Evolutionary conservation across 2,888 invertebrate genomes (phyloP).

Genomic region (Drosophila bunnanda): DNA sequence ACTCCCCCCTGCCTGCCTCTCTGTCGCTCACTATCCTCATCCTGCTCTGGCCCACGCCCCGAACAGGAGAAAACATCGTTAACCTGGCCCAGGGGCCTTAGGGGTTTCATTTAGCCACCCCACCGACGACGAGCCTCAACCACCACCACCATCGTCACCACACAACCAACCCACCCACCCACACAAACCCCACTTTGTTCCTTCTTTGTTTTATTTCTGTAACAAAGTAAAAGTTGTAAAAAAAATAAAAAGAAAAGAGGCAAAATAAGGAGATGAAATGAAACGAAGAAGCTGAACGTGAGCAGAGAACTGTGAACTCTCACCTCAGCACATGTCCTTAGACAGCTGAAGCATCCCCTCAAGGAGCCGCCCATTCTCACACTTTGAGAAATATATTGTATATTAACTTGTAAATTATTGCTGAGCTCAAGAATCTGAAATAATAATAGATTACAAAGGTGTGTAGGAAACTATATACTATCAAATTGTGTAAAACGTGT

Average conservation of each 20-base stretch:
- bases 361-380: slow-evolving; percentile 3
- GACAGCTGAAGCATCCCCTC: slow-evolving; percentile 34
- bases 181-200: slow-evolving; percentile 32
- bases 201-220: slow-evolving; percentile 74
- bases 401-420: not conserved
- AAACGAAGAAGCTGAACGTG: slow-evolving; percentile 42
- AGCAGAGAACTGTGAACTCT: slow-evolving; percentile 52
- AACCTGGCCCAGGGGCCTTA: slow-evolving; percentile 59
- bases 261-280: slow-evolving; percentile 29
- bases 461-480: no score
- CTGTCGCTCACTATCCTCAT: slow-evolving; percentile 6
- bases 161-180: slow-evolving; percentile 1
- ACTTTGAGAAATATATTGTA: slow-evolving; percentile 1
- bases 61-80: slow-evolving; percentile 59
- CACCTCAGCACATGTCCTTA: slow-evolving; percentile 48
- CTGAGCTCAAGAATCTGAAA: no score
- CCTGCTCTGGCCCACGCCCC: slow-evolving; percentile 35
- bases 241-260: slow-evolving; percentile 43
- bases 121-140: not conserved
- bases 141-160: not conserved
- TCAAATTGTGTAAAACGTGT: no score
- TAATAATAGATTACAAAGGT: no score
- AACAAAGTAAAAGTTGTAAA: slow-evolving; percentile 76
- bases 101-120: slow-evolving; percentile 48
- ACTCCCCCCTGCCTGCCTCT: not conserved